These are phyloP conservation scores for Rhagoletis zephyria DNA, from an alignment of 1,140 invertebrate genomes.

Conservation along the genomic window DNA sequence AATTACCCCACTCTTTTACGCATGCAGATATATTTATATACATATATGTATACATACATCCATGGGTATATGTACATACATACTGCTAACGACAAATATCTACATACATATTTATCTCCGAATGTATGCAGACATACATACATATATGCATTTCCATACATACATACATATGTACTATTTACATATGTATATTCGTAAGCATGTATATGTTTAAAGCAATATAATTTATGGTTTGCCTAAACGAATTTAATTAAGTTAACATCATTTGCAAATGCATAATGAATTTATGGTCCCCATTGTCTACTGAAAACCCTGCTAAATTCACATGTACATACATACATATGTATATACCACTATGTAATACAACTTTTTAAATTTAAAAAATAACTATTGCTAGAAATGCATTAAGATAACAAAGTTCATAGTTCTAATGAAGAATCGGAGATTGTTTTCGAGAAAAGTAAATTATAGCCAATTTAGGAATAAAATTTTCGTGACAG, in stretches of 20 bases:
- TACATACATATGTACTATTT: background rate
- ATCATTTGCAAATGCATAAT: slow-evolving; percentile 46
- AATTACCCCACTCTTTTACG: no score
- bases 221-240: slow-evolving; percentile 29
- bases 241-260: slow-evolving; percentile 48
- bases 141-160: background rate
- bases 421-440: no score
- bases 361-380: background rate
- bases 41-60: background rate
- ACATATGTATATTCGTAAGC: background rate
- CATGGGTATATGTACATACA: background rate
- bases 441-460: no score
- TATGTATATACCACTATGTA: background rate
- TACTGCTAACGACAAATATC: background rate
- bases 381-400: no score
- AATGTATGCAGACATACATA: background rate
- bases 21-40: background rate
- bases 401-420: no score
- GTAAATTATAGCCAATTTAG: no score
- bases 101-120: background rate
- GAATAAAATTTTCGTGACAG: no score
- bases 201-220: background rate
- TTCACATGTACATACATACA: background rate
- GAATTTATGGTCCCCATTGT: slow-evolving; percentile 37
- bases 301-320: background rate